phyloP scores from a whole-genome alignment of 2,888 invertebrate species.

The Sclerodermus sp. region DNA sequence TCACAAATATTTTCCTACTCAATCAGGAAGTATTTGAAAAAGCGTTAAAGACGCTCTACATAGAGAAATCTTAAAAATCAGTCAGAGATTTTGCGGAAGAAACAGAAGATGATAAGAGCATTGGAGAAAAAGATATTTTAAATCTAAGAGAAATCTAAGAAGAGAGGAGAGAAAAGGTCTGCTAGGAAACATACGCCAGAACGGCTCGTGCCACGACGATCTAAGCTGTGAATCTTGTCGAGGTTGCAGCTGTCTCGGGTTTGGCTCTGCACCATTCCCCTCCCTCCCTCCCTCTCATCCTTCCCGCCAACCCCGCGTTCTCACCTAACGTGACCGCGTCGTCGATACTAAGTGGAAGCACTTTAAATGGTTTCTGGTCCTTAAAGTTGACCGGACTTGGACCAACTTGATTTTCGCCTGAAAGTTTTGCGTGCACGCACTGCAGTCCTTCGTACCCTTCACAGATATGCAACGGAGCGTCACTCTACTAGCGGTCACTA shows the following conservation, averaged over 20 bases:
- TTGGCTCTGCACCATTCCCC: constrained; percentile 28
- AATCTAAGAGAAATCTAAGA: constrained; percentile 16
- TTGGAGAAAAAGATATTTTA: constrained; percentile 8
- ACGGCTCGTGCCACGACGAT: constrained; percentile 53
- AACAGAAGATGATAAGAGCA: constrained; percentile 4
- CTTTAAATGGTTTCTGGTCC: no score
- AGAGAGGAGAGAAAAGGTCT: constrained; percentile 21
- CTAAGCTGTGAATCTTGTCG: constrained; percentile 42
- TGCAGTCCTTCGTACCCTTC: no score
- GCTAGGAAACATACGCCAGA: constrained; percentile 48
- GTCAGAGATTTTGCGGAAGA: no score
- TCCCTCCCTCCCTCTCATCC: constrained; percentile 7
- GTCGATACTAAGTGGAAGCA: no score
- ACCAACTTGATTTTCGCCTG: no score
- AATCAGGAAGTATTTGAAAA: no score
- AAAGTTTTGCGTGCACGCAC: no score
- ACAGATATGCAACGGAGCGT: no score
- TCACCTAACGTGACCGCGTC: constrained; percentile 3
- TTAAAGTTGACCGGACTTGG: no score
- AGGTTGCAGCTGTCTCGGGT: constrained; percentile 42
- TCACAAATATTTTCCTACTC: no score
- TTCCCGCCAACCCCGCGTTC: constrained; percentile 1
- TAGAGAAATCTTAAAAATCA: no score
- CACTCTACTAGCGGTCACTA: constrained; percentile 16
- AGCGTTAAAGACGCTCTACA: no score